A percentile compares a stretch with the other conserved stretches of the same genome.
Evolutionary conservation across 1,140 invertebrate genomes (phyloP).

Genomic region (Lepidurus apus): DNA sequence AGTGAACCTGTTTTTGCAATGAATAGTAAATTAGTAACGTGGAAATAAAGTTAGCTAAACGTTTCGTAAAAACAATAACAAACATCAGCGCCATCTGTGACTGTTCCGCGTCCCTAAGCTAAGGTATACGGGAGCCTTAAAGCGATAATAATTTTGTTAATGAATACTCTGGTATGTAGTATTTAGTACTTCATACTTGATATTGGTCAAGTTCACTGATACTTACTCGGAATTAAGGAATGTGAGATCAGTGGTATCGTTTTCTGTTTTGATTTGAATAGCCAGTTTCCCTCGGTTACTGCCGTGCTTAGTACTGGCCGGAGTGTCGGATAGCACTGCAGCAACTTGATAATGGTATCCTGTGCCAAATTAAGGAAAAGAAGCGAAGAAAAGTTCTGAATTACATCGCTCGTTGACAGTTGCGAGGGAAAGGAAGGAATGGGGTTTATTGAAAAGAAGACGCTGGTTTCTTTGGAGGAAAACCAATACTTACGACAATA

Average conservation of each 20-base stretch:
- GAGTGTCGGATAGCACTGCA: conserved; percentile 64
- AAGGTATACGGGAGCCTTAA: no score
- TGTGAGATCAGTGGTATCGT: conserved; percentile 46
- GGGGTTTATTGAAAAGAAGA: conserved; percentile 22
- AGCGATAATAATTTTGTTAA: no score
- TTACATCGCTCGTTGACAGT: neutral
- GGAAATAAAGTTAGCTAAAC: no score
- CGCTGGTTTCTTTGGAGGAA: conserved; percentile 24
- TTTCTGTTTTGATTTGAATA: conserved; percentile 58
- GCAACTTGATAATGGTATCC: conserved; percentile 67
- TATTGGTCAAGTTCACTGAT: no score
- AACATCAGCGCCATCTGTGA: no score
- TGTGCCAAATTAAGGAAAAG: conserved; percentile 45
- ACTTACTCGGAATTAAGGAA: conserved; percentile 41
- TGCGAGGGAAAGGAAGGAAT: neutral
- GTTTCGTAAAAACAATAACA: no score
- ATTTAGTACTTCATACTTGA: no score
- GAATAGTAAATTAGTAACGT: no score
- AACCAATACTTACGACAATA: conserved; percentile 66
- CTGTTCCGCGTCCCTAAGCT: no score
- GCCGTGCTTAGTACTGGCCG: conserved; percentile 63
- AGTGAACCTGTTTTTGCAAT: no score
- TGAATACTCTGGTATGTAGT: no score
- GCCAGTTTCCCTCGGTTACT: conserved; percentile 69
- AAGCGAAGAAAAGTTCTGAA: conserved; percentile 30